Evolutionary conservation across 2,888 invertebrate genomes (phyloP), one percentile per base, ranked within the genome.

Genomic region (Diplolepis rosae): DNA sequence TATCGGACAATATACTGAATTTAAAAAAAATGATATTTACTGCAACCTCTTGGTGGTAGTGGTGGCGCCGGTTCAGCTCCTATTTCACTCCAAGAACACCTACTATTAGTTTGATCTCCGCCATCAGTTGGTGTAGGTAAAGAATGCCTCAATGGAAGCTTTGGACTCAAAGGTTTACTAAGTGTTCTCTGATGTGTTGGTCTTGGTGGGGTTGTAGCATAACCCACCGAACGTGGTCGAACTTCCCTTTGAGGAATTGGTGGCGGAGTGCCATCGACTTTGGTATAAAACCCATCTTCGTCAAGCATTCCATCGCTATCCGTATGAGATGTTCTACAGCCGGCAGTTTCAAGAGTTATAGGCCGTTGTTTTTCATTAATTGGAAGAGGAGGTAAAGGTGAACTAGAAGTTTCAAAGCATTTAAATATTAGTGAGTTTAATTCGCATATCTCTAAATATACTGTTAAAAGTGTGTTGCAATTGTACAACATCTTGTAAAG

Each of bases 301-400:
- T 89, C 88, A 2, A 79, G 81, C 4, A 85, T 75, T 18, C 84
- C 84, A 22, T 87, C 87, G 67, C 84, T 87, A 48, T 88, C 88
- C 22, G 83, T 81, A 11, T 87, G 85, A 3, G 85, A 86, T 45
- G 80, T 78, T 73, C 88, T 79, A 4, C 81, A 84, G 1, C 84
- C 83, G 3, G 73, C 75, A 0, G 87, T 82, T 50, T 88, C 88
- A 61, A 88, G 68, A 1, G 84, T 86, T 1, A 81, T 80, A 4
- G 88, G 87, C 11, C 87, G 83, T 70, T 87, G 87, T 67, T 86
- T 88, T 35, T 88, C 88, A 70, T 78, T 92, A 74, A 94, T 93
- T 77, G 94, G 91, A 77, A 94, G 93, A 78, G 95, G 92, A 1
- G 96, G 96, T 75, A 96, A 85, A 0, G 96, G 96, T 0, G 95